Evolutionary conservation across 1,140 invertebrate species (phyloP).

Genomic region (Batillaria attramentaria): DNA sequence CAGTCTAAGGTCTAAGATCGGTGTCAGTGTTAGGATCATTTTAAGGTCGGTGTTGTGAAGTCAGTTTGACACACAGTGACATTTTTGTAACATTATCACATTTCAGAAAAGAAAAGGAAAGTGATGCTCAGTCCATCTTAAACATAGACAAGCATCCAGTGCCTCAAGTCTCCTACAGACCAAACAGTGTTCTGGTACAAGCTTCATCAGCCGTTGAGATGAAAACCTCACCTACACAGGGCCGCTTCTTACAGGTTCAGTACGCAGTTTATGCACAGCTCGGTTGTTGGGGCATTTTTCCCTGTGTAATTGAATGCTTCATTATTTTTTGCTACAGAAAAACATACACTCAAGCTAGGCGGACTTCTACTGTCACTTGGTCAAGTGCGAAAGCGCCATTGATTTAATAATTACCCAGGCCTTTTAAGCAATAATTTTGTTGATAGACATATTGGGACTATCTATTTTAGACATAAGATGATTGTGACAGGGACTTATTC

Average conservation of each 20-base stretch:
- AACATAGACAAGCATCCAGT: not conserved
- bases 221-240: constrained; percentile 50
- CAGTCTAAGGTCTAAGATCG: no score
- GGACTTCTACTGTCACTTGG: no score
- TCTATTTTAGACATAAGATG: not conserved
- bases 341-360: no score
- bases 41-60: not conserved
- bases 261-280: no score
- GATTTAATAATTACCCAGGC: no score
- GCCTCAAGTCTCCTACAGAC: constrained; percentile 33
- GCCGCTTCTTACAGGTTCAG: constrained; percentile 83
- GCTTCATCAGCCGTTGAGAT: constrained; percentile 58
- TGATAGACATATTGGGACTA: no score
- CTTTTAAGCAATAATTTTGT: no score
- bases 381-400: no score
- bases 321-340: not conserved
- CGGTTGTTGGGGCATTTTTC: not conserved
- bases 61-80: not conserved
- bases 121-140: not conserved
- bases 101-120: not conserved
- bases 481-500: not conserved
- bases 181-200: constrained; percentile 52
- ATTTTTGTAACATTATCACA: not conserved
- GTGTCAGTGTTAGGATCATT: no score
- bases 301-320: not conserved